Percentiles rank a stretch among this genome's conserved stretches.
phyloP scores from a whole-genome alignment of 2,113 vertebrate genomes.

The Montifringilla adamsi region DNA sequence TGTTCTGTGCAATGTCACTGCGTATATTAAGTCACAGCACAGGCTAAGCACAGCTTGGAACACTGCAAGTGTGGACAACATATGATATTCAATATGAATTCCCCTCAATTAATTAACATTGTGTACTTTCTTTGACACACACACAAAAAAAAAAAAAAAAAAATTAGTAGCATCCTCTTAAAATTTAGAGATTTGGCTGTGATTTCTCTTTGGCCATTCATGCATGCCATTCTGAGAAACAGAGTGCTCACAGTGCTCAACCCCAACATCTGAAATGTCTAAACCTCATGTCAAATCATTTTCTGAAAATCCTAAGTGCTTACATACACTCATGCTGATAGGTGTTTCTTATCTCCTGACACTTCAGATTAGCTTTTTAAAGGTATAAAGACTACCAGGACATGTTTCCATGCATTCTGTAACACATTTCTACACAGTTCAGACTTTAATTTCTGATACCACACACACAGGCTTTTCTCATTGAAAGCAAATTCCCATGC shows the following conservation, averaged over 20 bases:
- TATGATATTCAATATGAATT: not conserved
- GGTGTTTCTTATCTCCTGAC: constrained; percentile 21
- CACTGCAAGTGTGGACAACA: not conserved
- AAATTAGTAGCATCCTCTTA: not conserved
- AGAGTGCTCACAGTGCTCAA: not conserved
- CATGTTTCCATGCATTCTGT: not conserved
- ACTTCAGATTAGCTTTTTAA: constrained; percentile 11
- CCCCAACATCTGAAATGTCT: not conserved
- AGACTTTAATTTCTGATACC: not conserved
- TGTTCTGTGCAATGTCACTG: constrained; percentile 3
- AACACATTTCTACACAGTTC: not conserved
- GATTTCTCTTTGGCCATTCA: not conserved
- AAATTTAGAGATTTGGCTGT: not conserved
- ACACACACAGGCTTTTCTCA: not conserved
- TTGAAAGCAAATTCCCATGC: not conserved
- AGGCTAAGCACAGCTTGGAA: constrained; percentile 33
- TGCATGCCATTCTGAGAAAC: not conserved
- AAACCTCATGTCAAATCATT: not conserved
- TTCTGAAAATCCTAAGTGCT: not conserved
- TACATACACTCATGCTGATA: not conserved
- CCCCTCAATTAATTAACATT: not conserved
- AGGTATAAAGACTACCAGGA: not conserved
- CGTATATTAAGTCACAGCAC: not conserved
- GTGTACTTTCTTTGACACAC: not conserved
- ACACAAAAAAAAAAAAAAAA: not conserved